Evolutionary conservation across 2,113 vertebrate genomes (phyloP).

Genomic region (Cyprinus carpio): DNA sequence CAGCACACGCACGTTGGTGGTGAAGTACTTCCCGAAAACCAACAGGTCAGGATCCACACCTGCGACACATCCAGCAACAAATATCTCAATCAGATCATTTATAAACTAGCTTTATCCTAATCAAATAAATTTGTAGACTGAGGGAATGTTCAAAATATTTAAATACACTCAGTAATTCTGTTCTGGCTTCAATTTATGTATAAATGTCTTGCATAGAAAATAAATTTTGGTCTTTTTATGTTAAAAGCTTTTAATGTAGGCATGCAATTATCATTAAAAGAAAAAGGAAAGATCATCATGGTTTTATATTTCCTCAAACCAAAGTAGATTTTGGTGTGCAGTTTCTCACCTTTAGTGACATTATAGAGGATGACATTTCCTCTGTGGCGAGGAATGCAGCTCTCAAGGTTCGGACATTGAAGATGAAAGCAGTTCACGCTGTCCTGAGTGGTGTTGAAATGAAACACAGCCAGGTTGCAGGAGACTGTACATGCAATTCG

Average conservation of each 20-base stretch:
- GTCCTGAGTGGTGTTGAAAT: slow-evolving; percentile 75
- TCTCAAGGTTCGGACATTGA: slow-evolving; percentile 87
- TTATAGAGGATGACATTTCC: slow-evolving; percentile 85
- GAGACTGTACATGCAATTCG: slow-evolving; percentile 75
- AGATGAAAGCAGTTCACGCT: slow-evolving; percentile 86
- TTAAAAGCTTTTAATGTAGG: not conserved
- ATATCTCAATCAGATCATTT: not conserved
- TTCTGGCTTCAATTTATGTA: not conserved
- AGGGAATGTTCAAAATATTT: not conserved
- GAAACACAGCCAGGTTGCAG: slow-evolving; percentile 93
- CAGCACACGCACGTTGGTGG: slow-evolving; percentile 71
- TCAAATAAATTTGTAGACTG: not conserved
- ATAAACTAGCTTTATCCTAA: not conserved
- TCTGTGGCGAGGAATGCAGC: slow-evolving; percentile 82
- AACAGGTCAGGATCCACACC: slow-evolving; percentile 92
- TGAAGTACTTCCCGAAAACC: slow-evolving; percentile 84
- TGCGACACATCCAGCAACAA: slow-evolving; percentile 59
- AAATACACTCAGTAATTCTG: not conserved
- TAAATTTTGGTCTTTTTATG: not conserved
- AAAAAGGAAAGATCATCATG: not conserved
- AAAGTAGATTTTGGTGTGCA: not conserved
- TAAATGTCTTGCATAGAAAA: not conserved
- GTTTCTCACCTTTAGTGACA: slow-evolving; percentile 82
- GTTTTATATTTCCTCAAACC: not conserved
- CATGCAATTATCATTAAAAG: not conserved